Evolutionary conservation across 1,140 invertebrate species (phyloP).

Genomic region (Druon quercuslanigerum): DNA sequence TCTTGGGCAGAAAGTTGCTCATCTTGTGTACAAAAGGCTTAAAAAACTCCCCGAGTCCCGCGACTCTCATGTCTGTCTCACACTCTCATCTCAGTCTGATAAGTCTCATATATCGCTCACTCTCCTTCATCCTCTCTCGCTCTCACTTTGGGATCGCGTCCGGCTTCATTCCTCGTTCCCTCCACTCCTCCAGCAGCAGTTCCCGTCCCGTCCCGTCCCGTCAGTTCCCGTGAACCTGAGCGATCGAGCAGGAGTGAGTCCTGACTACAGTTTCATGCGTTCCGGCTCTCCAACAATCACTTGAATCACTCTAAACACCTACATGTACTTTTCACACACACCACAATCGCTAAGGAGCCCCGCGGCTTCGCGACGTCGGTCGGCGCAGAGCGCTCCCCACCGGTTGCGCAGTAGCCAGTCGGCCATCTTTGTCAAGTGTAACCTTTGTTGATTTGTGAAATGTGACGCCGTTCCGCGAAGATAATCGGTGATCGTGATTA

Average conservation of each 20-base stretch:
- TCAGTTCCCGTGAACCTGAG: not conserved
- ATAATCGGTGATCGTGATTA: conserved; percentile 63
- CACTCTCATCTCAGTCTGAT: no score
- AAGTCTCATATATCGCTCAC: no score
- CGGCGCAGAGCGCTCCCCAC: conserved; percentile 43
- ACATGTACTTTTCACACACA: not conserved
- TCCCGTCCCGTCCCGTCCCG: not conserved
- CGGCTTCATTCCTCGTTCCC: conserved; percentile 2
- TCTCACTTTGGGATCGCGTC: not conserved
- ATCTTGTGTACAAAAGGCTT: no score
- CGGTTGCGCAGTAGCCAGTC: conserved; percentile 55
- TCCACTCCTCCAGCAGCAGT: not conserved
- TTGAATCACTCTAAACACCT: not conserved
- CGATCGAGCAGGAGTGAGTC: not conserved
- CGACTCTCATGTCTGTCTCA: no score
- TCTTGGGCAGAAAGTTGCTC: no score
- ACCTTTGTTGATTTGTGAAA: conserved; percentile 76
- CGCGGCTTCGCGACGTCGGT: conserved; percentile 46
- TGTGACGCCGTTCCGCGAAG: conserved; percentile 71
- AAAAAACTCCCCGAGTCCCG: no score
- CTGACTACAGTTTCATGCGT: not conserved
- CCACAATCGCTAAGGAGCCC: not conserved
- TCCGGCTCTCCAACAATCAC: not conserved
- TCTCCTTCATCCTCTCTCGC: not conserved
- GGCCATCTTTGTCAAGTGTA: conserved; percentile 75